Percentiles rank a stretch among this genome's conserved stretches.
Evolutionary conservation across 1,140 invertebrate species (phyloP).

Genomic region (Drosophila persimilis): DNA sequence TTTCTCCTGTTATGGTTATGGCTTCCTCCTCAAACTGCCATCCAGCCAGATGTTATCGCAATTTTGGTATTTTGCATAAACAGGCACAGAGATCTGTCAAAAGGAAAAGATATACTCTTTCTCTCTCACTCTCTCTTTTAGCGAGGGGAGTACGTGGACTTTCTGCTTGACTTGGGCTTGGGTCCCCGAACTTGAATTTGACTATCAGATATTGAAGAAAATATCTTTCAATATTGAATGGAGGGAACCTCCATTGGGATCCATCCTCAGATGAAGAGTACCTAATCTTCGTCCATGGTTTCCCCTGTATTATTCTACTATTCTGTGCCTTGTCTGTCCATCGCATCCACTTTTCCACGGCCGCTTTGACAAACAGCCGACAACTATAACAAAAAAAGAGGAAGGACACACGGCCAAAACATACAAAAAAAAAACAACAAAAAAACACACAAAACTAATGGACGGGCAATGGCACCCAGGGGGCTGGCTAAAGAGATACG

Average conservation of each 20-base stretch:
- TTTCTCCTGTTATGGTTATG: slow-evolving; percentile 32
- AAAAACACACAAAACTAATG: slow-evolving; percentile 52
- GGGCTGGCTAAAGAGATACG: slow-evolving; percentile 40
- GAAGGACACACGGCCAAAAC: neutral
- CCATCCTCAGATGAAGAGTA: too few species aligned
- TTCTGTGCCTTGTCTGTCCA: slow-evolving; percentile 15
- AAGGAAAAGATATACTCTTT: neutral
- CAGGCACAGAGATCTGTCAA: slow-evolving; percentile 22
- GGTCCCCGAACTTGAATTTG: too few species aligned
- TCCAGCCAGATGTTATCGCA: slow-evolving; percentile 35
- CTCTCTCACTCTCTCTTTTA: neutral
- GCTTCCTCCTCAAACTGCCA: slow-evolving; percentile 3
- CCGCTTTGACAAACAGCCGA: slow-evolving; percentile 40
- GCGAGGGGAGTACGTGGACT: neutral
- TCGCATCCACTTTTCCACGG: slow-evolving; percentile 28
- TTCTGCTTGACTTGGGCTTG: too few species aligned
- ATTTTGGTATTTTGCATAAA: slow-evolving; percentile 11
- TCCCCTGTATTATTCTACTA: too few species aligned
- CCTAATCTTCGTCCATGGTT: too few species aligned
- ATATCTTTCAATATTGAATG: too few species aligned
- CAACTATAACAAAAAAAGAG: slow-evolving; percentile 26
- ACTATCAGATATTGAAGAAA: too few species aligned
- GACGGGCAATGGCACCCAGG: slow-evolving; percentile 67
- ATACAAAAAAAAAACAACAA: slow-evolving; percentile 1
- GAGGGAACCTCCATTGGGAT: too few species aligned